Evolutionary conservation across 23 tunicate genomes (phyloP).

Genomic region (Aplidium turbinatum): DNA sequence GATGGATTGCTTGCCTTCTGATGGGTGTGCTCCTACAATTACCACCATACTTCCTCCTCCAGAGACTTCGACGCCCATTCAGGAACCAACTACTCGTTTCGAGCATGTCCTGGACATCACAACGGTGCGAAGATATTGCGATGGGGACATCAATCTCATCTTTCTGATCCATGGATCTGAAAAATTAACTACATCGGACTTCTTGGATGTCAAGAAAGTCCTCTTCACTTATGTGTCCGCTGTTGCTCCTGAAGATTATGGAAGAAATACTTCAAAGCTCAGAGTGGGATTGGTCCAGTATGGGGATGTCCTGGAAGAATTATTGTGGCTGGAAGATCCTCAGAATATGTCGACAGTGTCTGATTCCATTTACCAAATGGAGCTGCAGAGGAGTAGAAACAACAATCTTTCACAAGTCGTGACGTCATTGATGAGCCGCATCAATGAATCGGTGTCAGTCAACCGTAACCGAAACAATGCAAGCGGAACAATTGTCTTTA

Average conservation of each 20-base stretch:
- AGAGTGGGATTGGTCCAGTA: conserved; percentile 36
- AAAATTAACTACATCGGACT: conserved; percentile 15
- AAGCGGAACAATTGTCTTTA: conserved; percentile 15
- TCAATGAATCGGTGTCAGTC: not conserved
- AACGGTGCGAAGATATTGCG: conserved; percentile 22
- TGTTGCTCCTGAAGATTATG: conserved; percentile 41
- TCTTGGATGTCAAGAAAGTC: conserved; percentile 21
- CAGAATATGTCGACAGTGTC: conserved; percentile 27
- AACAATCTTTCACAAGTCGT: conserved; percentile 10
- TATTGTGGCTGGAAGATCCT: conserved; percentile 5
- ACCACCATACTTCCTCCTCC: not conserved
- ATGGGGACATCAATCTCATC: conserved; percentile 33
- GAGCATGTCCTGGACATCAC: conserved; percentile 15
- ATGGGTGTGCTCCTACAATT: conserved; percentile 8
- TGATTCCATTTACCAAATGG: conserved; percentile 32
- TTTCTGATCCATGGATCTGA: conserved; percentile 39
- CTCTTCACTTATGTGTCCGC: conserved; percentile 12
- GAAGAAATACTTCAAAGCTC: conserved; percentile 22
- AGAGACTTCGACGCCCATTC: not conserved
- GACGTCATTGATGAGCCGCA: no score
- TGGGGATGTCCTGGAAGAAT: conserved; percentile 23
- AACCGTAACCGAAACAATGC: not conserved
- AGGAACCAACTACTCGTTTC: conserved; percentile 24
- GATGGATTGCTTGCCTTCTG: conserved; percentile 5
- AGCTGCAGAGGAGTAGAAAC: conserved; percentile 24